These are phyloP conservation scores for Copsychus sechellarum DNA, from an alignment of 2,113 vertebrate species.

Conservation along the genomic window DNA sequence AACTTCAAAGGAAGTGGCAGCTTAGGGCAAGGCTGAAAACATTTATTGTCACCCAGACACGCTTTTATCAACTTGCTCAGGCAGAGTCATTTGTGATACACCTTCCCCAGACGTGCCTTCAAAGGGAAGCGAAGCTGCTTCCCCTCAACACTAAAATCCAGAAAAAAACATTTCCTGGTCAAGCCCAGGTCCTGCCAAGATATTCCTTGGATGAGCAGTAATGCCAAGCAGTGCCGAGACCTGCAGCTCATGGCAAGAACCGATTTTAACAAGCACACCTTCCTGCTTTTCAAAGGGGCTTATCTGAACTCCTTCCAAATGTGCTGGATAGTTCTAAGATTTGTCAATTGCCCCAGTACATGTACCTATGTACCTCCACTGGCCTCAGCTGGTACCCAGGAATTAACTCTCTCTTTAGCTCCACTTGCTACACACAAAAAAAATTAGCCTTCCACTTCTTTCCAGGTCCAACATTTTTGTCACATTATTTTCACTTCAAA, in stretches of 20 bases:
- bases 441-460: background rate
- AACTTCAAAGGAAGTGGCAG: constrained; percentile 34
- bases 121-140: constrained; percentile 18
- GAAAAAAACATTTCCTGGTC: constrained; percentile 52
- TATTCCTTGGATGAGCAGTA: fast-evolving
- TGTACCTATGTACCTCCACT: background rate
- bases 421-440: background rate
- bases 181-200: background rate
- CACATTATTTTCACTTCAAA: background rate
- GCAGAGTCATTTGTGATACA: background rate
- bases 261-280: background rate
- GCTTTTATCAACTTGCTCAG: constrained; percentile 10
- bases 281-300: background rate
- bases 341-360: background rate
- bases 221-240: background rate
- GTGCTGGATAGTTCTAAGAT: background rate
- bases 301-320: background rate
- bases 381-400: background rate
- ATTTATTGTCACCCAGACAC: background rate
- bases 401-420: background rate
- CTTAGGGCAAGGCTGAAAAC: background rate
- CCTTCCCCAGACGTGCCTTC: background rate
- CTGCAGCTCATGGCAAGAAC: background rate
- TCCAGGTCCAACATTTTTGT: background rate
- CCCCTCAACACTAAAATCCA: background rate